Evolutionary conservation across 2,888 invertebrate genomes (phyloP).

Genomic region (Latrodectus hesperus): DNA sequence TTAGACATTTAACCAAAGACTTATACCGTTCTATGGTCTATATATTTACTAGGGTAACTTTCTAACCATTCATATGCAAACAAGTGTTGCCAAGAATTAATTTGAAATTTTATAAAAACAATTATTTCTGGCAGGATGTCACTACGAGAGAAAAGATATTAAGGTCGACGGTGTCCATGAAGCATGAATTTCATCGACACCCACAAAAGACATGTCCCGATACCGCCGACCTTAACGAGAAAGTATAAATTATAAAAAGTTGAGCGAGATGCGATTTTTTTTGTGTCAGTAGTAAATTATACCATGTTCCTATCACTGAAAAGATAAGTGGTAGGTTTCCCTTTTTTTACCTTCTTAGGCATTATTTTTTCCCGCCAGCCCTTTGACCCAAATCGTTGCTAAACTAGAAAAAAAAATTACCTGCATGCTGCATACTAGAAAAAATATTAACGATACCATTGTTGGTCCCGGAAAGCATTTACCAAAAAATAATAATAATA

Average conservation of each 20-base stretch:
- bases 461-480: conserved; percentile 16
- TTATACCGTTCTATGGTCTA: too few species aligned
- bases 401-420: conserved; percentile 34
- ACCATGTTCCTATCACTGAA: conserved; percentile 55
- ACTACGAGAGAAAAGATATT: conserved; percentile 30
- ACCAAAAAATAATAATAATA: background rate
- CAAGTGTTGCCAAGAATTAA: too few species aligned
- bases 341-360: conserved; percentile 35
- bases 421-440: conserved; percentile 14
- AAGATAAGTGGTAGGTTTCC: conserved; percentile 60
- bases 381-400: conserved; percentile 52
- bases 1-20: too few species aligned
- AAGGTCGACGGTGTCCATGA: conserved; percentile 16
- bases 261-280: conserved; percentile 36
- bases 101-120: background rate
- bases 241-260: conserved; percentile 41
- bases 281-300: conserved; percentile 60
- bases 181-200: conserved; percentile 31
- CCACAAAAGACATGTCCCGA: conserved; percentile 15
- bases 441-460: conserved; percentile 50
- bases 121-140: conserved; percentile 7
- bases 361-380: conserved; percentile 35
- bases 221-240: conserved; percentile 21
- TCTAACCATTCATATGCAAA: too few species aligned
- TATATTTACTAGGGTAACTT: too few species aligned